Percentiles rank a stretch among this genome's conserved stretches.
Evolutionary conservation across 2,797 vertebrate species (phyloP).

Genomic region (Anguilla obscura): DNA sequence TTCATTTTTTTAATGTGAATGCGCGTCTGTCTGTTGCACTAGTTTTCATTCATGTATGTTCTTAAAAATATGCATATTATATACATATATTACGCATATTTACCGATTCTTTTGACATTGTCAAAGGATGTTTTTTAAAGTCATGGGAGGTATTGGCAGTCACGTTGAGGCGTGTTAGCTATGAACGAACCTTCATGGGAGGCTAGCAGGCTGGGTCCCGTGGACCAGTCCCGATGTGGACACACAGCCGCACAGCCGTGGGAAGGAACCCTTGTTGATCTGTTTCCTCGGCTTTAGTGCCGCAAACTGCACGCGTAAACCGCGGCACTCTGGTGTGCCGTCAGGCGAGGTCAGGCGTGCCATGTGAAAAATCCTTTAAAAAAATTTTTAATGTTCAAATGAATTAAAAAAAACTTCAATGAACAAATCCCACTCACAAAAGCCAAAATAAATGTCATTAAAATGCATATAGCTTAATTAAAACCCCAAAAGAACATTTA

Average conservation of each 20-base stretch:
- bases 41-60: neutral
- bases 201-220: neutral
- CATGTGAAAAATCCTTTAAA: no score
- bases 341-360: no score
- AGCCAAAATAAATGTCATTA: no score
- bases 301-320: no score
- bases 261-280: neutral
- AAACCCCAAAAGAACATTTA: no score
- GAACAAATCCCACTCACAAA: no score
- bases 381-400: no score
- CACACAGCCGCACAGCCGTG: neutral
- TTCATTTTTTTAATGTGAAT: neutral
- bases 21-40: neutral
- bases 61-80: neutral
- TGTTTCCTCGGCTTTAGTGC: neutral
- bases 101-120: neutral
- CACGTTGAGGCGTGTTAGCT: neutral
- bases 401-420: no score
- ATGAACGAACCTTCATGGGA: neutral
- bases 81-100: neutral
- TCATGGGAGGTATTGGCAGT: neutral
- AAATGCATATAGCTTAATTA: no score
- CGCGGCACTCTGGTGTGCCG: no score
- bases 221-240: neutral
- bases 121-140: neutral